A percentile compares a stretch with the other conserved stretches of the same genome.
Evolutionary conservation across 2,888 invertebrate genomes (phyloP).

Genomic region (Ectemnius continuus): DNA sequence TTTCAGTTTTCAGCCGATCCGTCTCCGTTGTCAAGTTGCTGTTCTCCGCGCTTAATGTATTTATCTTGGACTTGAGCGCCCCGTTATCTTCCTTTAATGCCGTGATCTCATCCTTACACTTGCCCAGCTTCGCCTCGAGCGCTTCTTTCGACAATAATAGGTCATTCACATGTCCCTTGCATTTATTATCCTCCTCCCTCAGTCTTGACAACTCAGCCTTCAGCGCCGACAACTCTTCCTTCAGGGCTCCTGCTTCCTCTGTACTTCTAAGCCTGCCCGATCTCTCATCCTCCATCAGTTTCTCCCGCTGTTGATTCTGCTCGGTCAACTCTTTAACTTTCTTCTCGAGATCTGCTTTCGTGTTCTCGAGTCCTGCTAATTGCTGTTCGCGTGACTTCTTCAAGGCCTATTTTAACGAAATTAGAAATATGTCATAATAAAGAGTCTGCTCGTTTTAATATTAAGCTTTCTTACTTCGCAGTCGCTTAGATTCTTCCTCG

Average conservation of each 20-base stretch:
- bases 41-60: constrained; percentile 43
- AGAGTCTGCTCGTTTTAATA: neutral
- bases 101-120: constrained; percentile 49
- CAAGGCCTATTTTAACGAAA: constrained; percentile 16
- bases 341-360: constrained; percentile 40
- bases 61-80: constrained; percentile 26
- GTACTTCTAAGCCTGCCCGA: constrained; percentile 38
- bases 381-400: constrained; percentile 36
- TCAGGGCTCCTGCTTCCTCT: constrained; percentile 45
- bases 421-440: neutral
- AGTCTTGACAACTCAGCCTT: constrained; percentile 52
- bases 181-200: constrained; percentile 45
- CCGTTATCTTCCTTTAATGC: constrained; percentile 36
- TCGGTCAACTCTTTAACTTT: constrained; percentile 24
- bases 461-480: constrained; percentile 37
- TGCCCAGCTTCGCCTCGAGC: constrained; percentile 52
- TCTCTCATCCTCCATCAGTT: constrained; percentile 35
- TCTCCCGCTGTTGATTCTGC: constrained; percentile 33
- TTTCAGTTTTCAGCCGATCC: constrained; percentile 36
- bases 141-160: constrained; percentile 23
- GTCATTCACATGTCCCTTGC: constrained; percentile 20
- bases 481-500: constrained; percentile 43
- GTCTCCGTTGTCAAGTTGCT: constrained; percentile 49
- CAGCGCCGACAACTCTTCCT: constrained; percentile 49
- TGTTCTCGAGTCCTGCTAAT: constrained; percentile 23